These are phyloP conservation scores for Phlogophora meticulosa DNA, from an alignment of 2,888 invertebrate genomes.

Conservation along the genomic window DNA sequence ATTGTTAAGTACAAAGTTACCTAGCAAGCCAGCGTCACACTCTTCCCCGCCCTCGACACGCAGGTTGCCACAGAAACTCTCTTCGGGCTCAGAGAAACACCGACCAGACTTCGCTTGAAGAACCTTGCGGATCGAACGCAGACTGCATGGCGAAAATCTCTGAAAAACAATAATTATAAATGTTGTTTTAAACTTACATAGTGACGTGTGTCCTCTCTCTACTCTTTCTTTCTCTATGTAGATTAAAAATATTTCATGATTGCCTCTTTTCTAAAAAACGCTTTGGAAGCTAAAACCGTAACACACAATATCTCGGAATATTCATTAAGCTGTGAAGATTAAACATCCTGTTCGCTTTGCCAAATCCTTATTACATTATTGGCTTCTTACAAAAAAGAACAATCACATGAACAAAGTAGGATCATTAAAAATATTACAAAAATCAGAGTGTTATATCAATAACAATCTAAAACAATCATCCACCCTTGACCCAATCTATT, in stretches of 20 bases:
- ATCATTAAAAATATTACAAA: neutral
- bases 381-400: no score
- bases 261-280: no score
- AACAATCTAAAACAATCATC: neutral
- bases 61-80: conserved; percentile 98
- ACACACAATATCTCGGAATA: no score
- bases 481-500: no score
- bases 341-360: neutral
- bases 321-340: no score
- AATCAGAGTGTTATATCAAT: no score
- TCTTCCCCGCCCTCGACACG: conserved; percentile 99
- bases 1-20: conserved; percentile 74
- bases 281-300: no score
- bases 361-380: no score
- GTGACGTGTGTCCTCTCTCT: no score
- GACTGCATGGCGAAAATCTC: conserved; percentile 98
- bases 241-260: no score
- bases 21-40: conserved; percentile 98
- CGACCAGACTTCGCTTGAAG: conserved; percentile 97
- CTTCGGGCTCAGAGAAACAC: conserved; percentile 98
- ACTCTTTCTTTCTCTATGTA: no score
- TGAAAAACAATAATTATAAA: no score
- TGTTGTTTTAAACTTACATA: neutral
- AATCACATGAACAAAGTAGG: neutral
- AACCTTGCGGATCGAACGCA: conserved; percentile 97